phyloP scores from a whole-genome alignment of 2,797 vertebrate species.

The Macropodus opercularis region DNA sequence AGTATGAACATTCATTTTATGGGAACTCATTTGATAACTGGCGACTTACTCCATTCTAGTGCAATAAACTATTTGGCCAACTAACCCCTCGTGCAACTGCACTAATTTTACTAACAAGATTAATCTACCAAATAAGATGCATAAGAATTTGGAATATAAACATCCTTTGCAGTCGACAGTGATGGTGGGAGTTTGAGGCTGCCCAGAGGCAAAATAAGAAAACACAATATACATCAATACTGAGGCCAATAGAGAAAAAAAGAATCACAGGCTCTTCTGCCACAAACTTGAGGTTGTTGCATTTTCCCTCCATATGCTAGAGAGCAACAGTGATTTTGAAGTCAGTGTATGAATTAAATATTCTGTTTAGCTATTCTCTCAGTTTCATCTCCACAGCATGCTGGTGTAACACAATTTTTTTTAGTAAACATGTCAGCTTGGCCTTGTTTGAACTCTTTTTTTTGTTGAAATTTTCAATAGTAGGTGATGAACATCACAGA shows the following conservation, averaged over 20 bases:
- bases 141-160: no score
- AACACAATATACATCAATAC: conserved; percentile 26
- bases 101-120: no score
- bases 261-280: conserved; percentile 23
- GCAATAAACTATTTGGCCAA: no score
- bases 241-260: conserved; percentile 12
- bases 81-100: no score
- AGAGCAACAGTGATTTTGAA: conserved; percentile 34
- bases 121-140: no score
- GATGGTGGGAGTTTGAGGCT: not conserved
- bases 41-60: no score
- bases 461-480: conserved; percentile 8
- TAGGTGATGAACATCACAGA: conserved; percentile 6
- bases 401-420: conserved; percentile 25
- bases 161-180: conserved; percentile 1
- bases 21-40: no score
- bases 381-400: conserved; percentile 13
- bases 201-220: conserved; percentile 33
- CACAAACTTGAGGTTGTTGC: conserved; percentile 17
- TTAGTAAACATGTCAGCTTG: conserved; percentile 14
- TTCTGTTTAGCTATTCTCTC: conserved; percentile 34
- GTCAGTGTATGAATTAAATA: conserved; percentile 43
- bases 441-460: conserved; percentile 6
- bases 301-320: conserved; percentile 15
- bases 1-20: no score